Percentiles rank a stretch among this genome's conserved stretches.
These are phyloP conservation scores for Phoxinus phoxinus DNA, from an alignment of 2,113 vertebrate genomes.

Conservation along the genomic window DNA sequence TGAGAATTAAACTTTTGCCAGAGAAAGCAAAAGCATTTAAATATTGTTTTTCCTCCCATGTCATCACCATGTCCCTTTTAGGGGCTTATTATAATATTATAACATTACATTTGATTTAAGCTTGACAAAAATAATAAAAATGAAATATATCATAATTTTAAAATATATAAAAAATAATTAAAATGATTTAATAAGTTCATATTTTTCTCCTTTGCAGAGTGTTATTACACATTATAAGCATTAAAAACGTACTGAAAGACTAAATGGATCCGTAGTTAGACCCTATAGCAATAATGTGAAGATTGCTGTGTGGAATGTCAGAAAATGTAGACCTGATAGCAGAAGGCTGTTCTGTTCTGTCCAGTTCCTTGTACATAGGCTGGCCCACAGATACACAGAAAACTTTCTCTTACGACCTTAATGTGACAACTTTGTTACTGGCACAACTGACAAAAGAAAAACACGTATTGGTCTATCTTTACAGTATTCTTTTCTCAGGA, in stretches of 20 bases:
- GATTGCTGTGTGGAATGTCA: slow-evolving; percentile 7
- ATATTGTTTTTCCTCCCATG: too few species aligned
- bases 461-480: background rate
- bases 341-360: background rate
- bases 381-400: background rate
- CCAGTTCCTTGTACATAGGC: background rate
- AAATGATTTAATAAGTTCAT: background rate
- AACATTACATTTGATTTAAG: background rate
- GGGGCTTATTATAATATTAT: background rate
- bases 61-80: too few species aligned
- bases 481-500: background rate
- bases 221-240: background rate
- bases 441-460: background rate
- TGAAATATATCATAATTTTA: background rate
- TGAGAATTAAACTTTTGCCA: background rate
- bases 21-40: too few species aligned
- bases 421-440: background rate
- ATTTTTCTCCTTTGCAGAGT: background rate
- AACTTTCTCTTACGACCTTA: background rate
- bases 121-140: background rate
- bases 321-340: background rate
- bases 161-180: background rate
- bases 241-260: background rate
- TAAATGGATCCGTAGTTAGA: background rate
- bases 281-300: background rate